These are phyloP conservation scores for Balanococcus diminutus DNA, from an alignment of 2,888 invertebrate species.

Conservation along the genomic window DNA sequence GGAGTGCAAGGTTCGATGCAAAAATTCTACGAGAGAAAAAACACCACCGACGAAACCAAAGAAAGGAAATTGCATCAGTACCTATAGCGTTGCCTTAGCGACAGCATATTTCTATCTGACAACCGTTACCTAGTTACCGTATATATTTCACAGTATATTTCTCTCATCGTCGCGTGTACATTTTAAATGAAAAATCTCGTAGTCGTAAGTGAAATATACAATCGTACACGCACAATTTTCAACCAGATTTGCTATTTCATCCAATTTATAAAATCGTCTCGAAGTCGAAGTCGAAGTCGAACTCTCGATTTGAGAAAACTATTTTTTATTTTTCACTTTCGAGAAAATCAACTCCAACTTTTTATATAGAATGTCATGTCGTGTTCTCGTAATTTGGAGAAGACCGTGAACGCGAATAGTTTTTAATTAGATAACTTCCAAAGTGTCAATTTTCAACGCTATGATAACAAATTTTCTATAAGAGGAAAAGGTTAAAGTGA, in stretches of 20 bases:
- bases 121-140: slow-evolving; percentile 32
- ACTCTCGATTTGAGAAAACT: not conserved
- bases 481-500: not conserved
- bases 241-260: not conserved
- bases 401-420: not conserved
- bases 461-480: not conserved
- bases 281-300: too few relatives aligned
- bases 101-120: slow-evolving; percentile 19
- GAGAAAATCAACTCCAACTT: not conserved
- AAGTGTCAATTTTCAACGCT: not conserved
- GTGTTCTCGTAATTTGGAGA: not conserved
- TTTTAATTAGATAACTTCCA: not conserved
- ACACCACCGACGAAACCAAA: not conserved
- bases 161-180: not conserved
- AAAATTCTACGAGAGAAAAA: not conserved
- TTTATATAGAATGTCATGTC: not conserved
- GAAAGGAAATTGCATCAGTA: slow-evolving; percentile 36
- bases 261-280: not conserved
- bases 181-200: slow-evolving; percentile 27
- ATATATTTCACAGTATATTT: not conserved
- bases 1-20: not conserved
- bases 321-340: not conserved
- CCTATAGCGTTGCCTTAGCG: slow-evolving; percentile 5
- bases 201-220: not conserved
- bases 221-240: not conserved